phyloP scores from a whole-genome alignment of 2,888 invertebrate species.

The Andricus curvator region DNA sequence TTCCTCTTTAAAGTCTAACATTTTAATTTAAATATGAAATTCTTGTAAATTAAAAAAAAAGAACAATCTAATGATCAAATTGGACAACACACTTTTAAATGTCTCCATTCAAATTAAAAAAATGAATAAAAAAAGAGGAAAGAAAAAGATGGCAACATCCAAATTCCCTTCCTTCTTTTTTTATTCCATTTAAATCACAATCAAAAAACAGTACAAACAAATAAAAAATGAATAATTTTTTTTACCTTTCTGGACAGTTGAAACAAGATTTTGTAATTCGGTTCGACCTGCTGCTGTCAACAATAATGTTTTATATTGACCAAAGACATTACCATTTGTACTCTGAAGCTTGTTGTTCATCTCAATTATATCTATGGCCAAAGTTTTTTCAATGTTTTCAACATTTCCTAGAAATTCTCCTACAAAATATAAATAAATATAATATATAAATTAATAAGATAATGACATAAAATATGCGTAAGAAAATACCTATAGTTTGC shows the following conservation, averaged over 20 bases:
- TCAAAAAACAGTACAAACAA: too few relatives aligned
- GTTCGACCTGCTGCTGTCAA: constrained; percentile 78
- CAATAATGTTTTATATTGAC: constrained; percentile 76
- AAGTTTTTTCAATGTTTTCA: constrained; percentile 84
- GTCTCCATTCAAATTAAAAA: too few relatives aligned
- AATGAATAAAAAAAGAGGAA: too few relatives aligned
- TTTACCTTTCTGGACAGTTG: constrained; percentile 78
- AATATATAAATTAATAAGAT: background rate
- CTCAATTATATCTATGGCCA: constrained; percentile 82
- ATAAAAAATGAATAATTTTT: too few relatives aligned
- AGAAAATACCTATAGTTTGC: constrained; percentile 79
- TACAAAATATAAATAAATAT: constrained; percentile 57
- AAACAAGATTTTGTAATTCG: constrained; percentile 80
- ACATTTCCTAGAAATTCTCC: constrained; percentile 85
- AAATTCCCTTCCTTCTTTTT: too few relatives aligned
- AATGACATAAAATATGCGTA: background rate
- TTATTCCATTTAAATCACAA: too few relatives aligned
- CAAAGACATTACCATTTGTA: constrained; percentile 67
- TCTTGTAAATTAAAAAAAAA: too few relatives aligned
- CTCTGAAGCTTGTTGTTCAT: constrained; percentile 75
- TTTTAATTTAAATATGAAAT: too few relatives aligned
- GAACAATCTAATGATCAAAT: too few relatives aligned
- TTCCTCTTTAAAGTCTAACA: background rate
- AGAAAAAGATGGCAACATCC: too few relatives aligned
- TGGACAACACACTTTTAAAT: too few relatives aligned